Conservation (phyloP, 37 sponge, comb jelly and placozoan species). For the Crambe crambe region DNA sequence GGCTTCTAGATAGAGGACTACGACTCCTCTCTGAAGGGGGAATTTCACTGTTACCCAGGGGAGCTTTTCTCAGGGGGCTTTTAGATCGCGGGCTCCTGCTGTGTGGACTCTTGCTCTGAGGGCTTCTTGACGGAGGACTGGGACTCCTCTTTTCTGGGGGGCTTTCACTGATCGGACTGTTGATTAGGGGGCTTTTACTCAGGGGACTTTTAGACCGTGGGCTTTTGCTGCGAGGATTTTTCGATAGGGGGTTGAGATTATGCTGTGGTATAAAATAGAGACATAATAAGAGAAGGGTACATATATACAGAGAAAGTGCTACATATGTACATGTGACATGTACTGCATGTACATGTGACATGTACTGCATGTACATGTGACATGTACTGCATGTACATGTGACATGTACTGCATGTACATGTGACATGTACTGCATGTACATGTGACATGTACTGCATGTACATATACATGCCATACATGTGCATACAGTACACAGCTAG, state of each 20-base stretch:
- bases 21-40: background rate
- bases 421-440: too few species aligned
- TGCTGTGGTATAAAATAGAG: too few species aligned
- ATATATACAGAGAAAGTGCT: too few species aligned
- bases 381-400: too few species aligned
- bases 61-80: background rate
- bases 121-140: background rate
- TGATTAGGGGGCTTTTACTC: background rate
- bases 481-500: too few species aligned
- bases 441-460: too few species aligned
- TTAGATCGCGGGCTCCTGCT: background rate
- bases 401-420: too few species aligned
- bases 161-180: background rate
- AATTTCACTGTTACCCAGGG: background rate
- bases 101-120: background rate
- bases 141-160: background rate
- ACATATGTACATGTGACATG: too few species aligned
- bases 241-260: background rate
- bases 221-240: background rate
- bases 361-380: too few species aligned
- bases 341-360: too few species aligned
- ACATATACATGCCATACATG: too few species aligned
- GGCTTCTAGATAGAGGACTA: background rate
- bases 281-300: too few species aligned
- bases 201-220: background rate